Conservation (phyloP, 2,797 vertebrate genomes). For the Sphenodon punctatus region DNA sequence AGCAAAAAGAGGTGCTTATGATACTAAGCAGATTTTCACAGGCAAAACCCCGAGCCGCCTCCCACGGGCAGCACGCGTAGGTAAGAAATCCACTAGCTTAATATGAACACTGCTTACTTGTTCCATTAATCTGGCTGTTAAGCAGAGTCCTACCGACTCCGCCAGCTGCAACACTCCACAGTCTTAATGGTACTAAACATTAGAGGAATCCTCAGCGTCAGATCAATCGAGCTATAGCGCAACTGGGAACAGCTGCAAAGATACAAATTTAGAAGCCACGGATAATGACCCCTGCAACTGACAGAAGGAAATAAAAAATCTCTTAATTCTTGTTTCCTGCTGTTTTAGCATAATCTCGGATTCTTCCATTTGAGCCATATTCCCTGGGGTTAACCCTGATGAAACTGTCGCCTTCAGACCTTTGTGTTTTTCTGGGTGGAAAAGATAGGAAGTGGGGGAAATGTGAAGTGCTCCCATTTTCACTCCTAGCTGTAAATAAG, state of each 20-base stretch:
- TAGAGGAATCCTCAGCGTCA: neutral
- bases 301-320: accelerated
- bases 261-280: neutral
- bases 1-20: neutral
- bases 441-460: neutral
- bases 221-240: neutral
- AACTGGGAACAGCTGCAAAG: neutral
- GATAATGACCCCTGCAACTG: accelerated
- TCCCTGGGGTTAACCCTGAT: neutral
- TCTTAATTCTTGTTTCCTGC: accelerated
- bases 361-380: neutral
- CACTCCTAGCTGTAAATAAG: neutral
- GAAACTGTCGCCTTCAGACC: neutral
- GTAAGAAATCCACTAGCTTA: neutral
- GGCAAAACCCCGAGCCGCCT: neutral
- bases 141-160: neutral
- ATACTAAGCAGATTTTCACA: neutral
- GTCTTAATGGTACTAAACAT: neutral
- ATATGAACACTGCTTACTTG: neutral
- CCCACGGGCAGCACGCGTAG: neutral
- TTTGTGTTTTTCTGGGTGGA: neutral
- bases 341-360: neutral
- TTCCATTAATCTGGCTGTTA: neutral
- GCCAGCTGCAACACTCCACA: neutral
- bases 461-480: neutral